Base-by-base conservation (phyloP, 2,888 invertebrate species). In the Sarcophaga caerulescens region DNA sequence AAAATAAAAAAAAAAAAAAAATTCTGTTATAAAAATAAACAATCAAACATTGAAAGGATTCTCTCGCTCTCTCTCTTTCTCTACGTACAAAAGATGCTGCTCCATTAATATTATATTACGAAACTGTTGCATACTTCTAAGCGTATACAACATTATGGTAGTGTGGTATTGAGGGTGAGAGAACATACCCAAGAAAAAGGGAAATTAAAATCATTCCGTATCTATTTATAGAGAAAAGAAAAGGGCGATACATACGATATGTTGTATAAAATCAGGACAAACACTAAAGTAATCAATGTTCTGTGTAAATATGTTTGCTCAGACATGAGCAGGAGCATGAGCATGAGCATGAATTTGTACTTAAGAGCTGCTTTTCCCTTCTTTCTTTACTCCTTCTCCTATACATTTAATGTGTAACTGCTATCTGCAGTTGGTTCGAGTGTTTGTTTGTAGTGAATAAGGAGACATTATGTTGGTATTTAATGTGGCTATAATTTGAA, bases 121-220 rank as follows among this genome's bases (percentile, higher is more conserved):
- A 74, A 73, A 74, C 65, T 84, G 84, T 79, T 84, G 79, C 84
- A 79, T 84, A 75, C 65, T 65, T 75, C 25, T 14, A 45, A 65
- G 74, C n/a, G 57, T 17, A 4, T 23, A 47, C 14, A 35, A 47
- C 47, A 14, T 47, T 47, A 14, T 3, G 47, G 12, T 14, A 14
- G 12, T 47, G 47, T 47, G 14, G 11, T 3, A 3, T 3, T 3
- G 3, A 47, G 47, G 3, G 47, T 47, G 3, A 14, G 47, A 47
- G 47, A 4, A 14, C 1, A 35, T 35, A 1, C 6, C 6, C 35
- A 35, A 35, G 23, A 65, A 11, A 35, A 12, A 65, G 10, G 23
- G 6, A 62, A 35, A 65, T 63, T 11, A 21, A 35, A 35, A 35
- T 35, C 35, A 35, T 35, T 35, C 2, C 35, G n/a, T 1, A 1